A percentile compares a stretch with the other conserved stretches of the same genome.
These are phyloP conservation scores for Antheraea pernyi DNA, from an alignment of 1,140 invertebrate genomes.

Conservation along the genomic window DNA sequence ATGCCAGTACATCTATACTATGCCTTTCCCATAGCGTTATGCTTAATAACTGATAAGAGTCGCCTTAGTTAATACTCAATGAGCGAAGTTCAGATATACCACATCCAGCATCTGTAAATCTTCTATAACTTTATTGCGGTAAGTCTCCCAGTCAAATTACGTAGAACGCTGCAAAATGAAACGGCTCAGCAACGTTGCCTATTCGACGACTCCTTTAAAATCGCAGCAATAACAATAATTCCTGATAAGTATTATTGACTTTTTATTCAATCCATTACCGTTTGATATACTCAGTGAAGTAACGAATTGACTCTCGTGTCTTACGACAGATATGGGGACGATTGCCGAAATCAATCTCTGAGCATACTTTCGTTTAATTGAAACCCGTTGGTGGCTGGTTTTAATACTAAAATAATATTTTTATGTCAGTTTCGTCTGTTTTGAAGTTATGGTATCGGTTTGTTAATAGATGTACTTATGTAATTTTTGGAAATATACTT, in stretches of 20 bases:
- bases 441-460: too few relatives aligned
- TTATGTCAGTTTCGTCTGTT: too few relatives aligned
- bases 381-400: background rate
- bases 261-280: conserved; percentile 11
- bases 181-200: conserved; percentile 19
- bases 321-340: background rate
- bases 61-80: background rate
- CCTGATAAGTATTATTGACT: conserved; percentile 8
- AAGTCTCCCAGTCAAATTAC: conserved; percentile 26
- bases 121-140: conserved; percentile 15
- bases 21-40: too few relatives aligned
- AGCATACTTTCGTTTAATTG: background rate
- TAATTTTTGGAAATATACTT: too few relatives aligned
- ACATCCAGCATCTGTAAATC: conserved; percentile 12
- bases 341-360: background rate
- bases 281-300: background rate
- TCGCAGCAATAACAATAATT: conserved; percentile 9
- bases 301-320: background rate
- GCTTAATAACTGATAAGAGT: too few relatives aligned
- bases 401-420: background rate
- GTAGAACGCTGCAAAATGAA: conserved; percentile 29
- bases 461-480: too few relatives aligned
- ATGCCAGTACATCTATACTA: too few relatives aligned
- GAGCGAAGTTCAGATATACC: background rate
- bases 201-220: conserved; percentile 8